Evolutionary conservation across 2,797 vertebrate species (phyloP), one percentile per base, ranked within the genome.

Genomic region (Ptychadena robeensis): DNA sequence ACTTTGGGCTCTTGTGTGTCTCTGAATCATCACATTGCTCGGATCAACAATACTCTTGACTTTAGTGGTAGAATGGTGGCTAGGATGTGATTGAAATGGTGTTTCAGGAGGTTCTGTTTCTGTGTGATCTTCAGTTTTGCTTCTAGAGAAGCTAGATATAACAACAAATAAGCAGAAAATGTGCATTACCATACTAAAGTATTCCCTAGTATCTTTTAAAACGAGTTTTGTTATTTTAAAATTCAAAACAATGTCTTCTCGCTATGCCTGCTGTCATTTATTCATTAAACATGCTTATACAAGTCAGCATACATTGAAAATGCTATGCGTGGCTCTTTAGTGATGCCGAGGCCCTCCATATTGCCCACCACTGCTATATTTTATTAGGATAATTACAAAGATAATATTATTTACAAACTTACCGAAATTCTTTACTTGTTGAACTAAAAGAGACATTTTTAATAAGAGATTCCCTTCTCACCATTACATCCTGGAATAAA

Each of bases 11-110:
- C 88, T 90, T 0, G 83, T 82, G 4, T 89, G 88, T 34, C 91
- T 91, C n/a, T 88, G 90, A 2, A 91, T 92, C 44, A 91, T 91
- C 8, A 87, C 90, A 78, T 96, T 94, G 0, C 86, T 85, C 3
- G 88, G 85, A 0, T 44, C 2, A 10, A 90, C 80, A 0, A 92
- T 87, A 2, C 53, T 48, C 10, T 66, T 79, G 63, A 35, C 63
- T 9, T 86, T 86, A 0, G 78, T 57, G 27, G 72, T 65, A 83
- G 68, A 61, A 80, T 71, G 85, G 6, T 14, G 64, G 27, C 7
- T 82, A 86, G 87, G 85, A 78, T 86, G 82, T 68, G 89, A 87
- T 40, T 85, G 90, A 67, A 91, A 86, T 71, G 87, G 9, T 73
- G 28, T 80, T 89, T 14, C 76, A n/a, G 83, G 90, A 87, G 0